Evolutionary conservation across 2,888 invertebrate species (phyloP).

Genomic region (Sarcophaga subvicina): DNA sequence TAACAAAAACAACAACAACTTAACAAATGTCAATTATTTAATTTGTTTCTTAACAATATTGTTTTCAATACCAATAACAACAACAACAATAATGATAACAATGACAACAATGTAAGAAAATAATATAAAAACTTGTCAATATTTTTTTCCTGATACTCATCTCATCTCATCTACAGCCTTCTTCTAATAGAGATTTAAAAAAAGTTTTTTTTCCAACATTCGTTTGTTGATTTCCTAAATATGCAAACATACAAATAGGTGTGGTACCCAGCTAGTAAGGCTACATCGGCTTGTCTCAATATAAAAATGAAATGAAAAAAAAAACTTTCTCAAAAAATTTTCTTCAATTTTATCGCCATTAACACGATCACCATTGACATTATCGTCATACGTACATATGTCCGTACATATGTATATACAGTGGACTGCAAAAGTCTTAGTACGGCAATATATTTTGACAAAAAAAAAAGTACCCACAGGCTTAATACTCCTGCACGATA

Average conservation of each 20-base stretch:
- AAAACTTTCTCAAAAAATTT: too few relatives aligned
- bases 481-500: too few relatives aligned
- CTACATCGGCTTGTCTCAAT: too few relatives aligned
- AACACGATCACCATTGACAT: too few relatives aligned
- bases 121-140: constrained; percentile 33
- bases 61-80: constrained; percentile 6
- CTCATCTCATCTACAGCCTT: constrained; percentile 42
- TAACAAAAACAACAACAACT: constrained; percentile 31
- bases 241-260: constrained; percentile 66
- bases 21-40: constrained; percentile 61
- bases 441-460: too few relatives aligned
- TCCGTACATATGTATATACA: too few relatives aligned
- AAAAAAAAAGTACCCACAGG: too few relatives aligned
- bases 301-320: too few relatives aligned
- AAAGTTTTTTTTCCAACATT: background rate
- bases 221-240: constrained; percentile 61
- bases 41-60: constrained; percentile 49
- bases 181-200: constrained; percentile 58
- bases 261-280: constrained; percentile 29
- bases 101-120: too few relatives aligned
- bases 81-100: constrained; percentile 7
- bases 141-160: constrained; percentile 52
- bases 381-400: too few relatives aligned
- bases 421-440: too few relatives aligned
- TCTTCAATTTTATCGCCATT: too few relatives aligned